Evolutionary conservation across 2,113 vertebrate species (phyloP).

Genomic region (Coryphaenoides rupestris): DNA sequence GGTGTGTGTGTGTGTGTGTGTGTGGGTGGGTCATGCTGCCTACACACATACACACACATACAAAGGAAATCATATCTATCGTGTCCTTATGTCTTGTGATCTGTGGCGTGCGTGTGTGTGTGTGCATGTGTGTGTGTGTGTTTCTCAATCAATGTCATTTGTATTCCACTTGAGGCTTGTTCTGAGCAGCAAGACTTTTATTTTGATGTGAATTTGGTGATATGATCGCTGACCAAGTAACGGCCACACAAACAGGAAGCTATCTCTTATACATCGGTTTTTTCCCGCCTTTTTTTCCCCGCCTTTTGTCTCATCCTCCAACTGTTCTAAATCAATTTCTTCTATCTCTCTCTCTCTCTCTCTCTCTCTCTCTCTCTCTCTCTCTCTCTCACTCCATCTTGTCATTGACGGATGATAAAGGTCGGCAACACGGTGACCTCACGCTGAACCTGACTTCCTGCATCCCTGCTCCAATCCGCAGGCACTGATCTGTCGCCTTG

Average conservation of each 20-base stretch:
- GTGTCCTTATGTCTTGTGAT: too few species aligned
- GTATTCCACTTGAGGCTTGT: conserved; percentile 25
- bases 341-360: not conserved
- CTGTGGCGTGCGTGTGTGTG: conserved; percentile 8
- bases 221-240: not conserved
- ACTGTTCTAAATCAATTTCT: too few species aligned
- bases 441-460: conserved; percentile 36
- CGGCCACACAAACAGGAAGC: too few species aligned
- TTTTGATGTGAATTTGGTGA: not conserved
- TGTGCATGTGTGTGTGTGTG: conserved; percentile 13
- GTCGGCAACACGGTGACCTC: conserved; percentile 42
- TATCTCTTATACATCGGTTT: too few species aligned
- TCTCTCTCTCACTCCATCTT: not conserved
- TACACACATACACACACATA: too few species aligned
- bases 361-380: not conserved
- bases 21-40: not conserved
- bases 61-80: too few species aligned
- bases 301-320: too few species aligned
- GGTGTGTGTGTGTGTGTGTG: not conserved
- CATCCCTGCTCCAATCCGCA: conserved; percentile 41
- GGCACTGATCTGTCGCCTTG: conserved; percentile 46
- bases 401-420: conserved; percentile 30
- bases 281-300: too few species aligned
- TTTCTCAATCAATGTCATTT: conserved; percentile 39
- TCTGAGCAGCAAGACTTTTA: conserved; percentile 17